Base-by-base conservation (phyloP, 2,888 invertebrate genomes). In the Amblyjoppa proteus region DNA sequence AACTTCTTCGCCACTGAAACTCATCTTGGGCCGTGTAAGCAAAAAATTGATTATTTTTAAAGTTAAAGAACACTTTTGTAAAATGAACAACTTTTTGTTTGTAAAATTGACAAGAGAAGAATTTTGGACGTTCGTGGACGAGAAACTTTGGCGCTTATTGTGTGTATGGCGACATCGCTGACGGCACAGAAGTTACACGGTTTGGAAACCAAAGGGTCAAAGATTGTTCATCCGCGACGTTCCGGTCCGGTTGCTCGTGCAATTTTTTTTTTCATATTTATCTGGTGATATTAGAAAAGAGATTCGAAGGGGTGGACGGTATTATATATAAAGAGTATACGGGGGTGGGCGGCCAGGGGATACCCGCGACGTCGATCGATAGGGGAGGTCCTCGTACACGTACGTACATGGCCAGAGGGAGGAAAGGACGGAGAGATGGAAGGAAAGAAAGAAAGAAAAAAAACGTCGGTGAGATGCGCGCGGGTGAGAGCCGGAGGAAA, bases 331-430 rank as follows among this genome's bases (percentile, higher is more conserved):
- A 66, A 56, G 77, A 51, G 64, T 49, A 71, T 49, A 75, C 73
- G 73, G 69, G 80, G 75, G 53, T 77, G 83, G 80, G 83, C 76
- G 82, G 79, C 61, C 75, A 64, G 82, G 61, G 82, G 68, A 80
- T 76, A 79, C 76, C 79, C 73, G 68, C 74, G 80, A 76, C 76
- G 82, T 84, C 84, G 86, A 86, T 86, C 86, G 86, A 86, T 86
- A 83, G 77, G 81, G 83, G 83, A 78, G 86, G 86, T 84, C 86
- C 83, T 85, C 83, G 70, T 64, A 71, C 61, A 79, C 76, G 80
- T 68, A 73, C 71, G 76, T 34, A 68, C 53, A 64, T 68, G 28
- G 69, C 64, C 66, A 58, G 83, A 76, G 80, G 69, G 68, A 74
- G 74, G 66, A 83, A 80, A 73, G 76, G 76, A 77, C 61, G 25